Evolutionary conservation across 2,797 vertebrate species (phyloP).

Genomic region (Echeneis naucrates): DNA sequence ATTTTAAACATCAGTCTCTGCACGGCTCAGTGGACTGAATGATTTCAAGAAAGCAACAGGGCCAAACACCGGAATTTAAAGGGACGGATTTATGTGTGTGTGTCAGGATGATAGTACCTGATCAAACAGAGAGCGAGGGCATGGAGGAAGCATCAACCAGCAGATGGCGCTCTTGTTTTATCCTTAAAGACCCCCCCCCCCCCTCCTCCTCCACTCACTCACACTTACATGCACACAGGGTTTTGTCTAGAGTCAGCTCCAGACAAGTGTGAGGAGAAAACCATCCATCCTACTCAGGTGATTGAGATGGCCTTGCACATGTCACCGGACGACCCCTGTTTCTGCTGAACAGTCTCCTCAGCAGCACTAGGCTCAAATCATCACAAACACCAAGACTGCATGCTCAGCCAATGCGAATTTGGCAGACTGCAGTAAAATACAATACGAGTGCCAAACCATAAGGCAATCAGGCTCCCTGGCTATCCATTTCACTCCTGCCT

Average conservation of each 20-base stretch:
- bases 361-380: slow-evolving; percentile 10
- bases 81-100: slow-evolving; percentile 31
- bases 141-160: slow-evolving; percentile 65
- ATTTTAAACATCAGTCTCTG: slow-evolving; percentile 1
- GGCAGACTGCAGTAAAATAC: slow-evolving; percentile 54
- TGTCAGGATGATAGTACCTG: slow-evolving; percentile 44
- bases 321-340: slow-evolving; percentile 20
- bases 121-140: slow-evolving; percentile 29
- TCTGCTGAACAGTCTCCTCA: slow-evolving; percentile 24
- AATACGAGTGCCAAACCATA: slow-evolving; percentile 45
- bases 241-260: slow-evolving; percentile 64
- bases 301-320: slow-evolving; percentile 13
- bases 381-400: slow-evolving; percentile 22
- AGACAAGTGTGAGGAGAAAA: slow-evolving; percentile 74
- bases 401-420: slow-evolving; percentile 51
- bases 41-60: slow-evolving; percentile 26
- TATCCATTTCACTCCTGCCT: slow-evolving; percentile 31
- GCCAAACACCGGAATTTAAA: slow-evolving; percentile 18
- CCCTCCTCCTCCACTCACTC: slow-evolving; percentile 25
- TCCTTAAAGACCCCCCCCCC: slow-evolving; percentile 51
- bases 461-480: slow-evolving; percentile 17
- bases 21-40: slow-evolving; percentile 13
- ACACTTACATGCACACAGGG: slow-evolving; percentile 2
- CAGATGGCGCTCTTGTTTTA: slow-evolving; percentile 83
- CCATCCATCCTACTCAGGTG: slow-evolving; percentile 25